Evolutionary conservation across 2,888 invertebrate species (phyloP), one percentile per base, ranked within the genome.

Genomic region (Neoaliturus tenellus): DNA sequence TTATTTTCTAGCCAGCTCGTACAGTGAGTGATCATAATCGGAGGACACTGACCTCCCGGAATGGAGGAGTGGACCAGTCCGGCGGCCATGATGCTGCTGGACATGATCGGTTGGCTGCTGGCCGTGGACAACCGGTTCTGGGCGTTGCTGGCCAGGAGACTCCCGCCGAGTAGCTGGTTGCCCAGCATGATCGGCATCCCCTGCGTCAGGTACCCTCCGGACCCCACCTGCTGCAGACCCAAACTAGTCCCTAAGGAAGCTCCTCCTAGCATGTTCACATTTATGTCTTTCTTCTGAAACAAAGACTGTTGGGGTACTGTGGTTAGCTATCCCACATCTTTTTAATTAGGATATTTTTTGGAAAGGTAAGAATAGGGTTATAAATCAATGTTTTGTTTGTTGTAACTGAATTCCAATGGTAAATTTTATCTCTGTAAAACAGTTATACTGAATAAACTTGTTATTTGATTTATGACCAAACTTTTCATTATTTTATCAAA

Each of bases 221-320:
- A 8, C 4, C 73, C 73, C n/a, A 75, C 44, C 12, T 44, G 73
- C 35, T 44, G 44, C 83, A 81, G 28, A 28, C 41, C 71, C 67
- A 73, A 39, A 58, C 55, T 83, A 25, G 71, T 33, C 73, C 44
- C 78, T 62, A 81, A 28, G 20, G 71, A 23, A n/a, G 44, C 58
- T 35, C 73, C 81, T n/a, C 81, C 81, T 0, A 86, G 69, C 75
- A 87, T 82, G 58, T 85, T 86, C 10, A 87, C 84, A 82, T 85
- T 86, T n/a, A 82, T 71, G 44, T 87, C 87, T 69, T 87, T 86
- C 33, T 86, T 86, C 81, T 86, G 85, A 35, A 86, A 85, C 80
- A 86, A 48, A 33, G 23, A 62, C 58, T 85, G 51, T 51, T 51
- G 23, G 23, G 51, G 23, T 51, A 39, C 12, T 8, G 12, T 12